Percentiles rank a stretch among this genome's conserved stretches.
Conservation (phyloP, 2,113 vertebrate species). For the Cynopterus brachyotis region DNA sequence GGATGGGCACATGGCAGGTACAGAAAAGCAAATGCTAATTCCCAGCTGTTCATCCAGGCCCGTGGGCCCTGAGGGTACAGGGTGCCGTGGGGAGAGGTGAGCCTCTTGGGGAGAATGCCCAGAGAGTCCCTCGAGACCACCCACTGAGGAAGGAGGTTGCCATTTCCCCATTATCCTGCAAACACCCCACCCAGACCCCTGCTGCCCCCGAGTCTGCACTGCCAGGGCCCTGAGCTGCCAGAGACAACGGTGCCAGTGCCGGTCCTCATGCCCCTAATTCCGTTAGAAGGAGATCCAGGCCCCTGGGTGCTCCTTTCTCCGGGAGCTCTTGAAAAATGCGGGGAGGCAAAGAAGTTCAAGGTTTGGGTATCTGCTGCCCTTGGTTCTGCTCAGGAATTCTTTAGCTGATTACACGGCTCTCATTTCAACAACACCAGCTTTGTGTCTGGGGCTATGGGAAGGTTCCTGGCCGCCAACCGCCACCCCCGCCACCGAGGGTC, state of each 20-base stretch:
- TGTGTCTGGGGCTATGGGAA: slow-evolving; percentile 82
- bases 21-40: not conserved
- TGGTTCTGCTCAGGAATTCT: slow-evolving; percentile 87
- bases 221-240: not conserved
- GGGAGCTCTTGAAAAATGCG: slow-evolving; percentile 84
- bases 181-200: not conserved
- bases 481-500: slow-evolving; percentile 63
- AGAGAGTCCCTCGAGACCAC: not conserved
- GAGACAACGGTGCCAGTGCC: slow-evolving; percentile 29
- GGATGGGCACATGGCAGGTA: rapidly evolving
- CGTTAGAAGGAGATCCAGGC: slow-evolving; percentile 83
- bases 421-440: slow-evolving; percentile 86
- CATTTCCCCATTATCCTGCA: rapidly evolving
- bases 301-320: slow-evolving; percentile 80
- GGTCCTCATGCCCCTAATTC: slow-evolving; percentile 73
- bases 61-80: rapidly evolving
- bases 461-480: slow-evolving; percentile 76
- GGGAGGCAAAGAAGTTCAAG: slow-evolving; percentile 84
- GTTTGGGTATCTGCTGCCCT: slow-evolving; percentile 84
- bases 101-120: not conserved
- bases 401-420: slow-evolving; percentile 88
- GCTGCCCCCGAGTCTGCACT: rapidly evolving
- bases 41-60: not conserved
- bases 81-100: not conserved
- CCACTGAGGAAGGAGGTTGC: not conserved